phyloP scores from a whole-genome alignment of 2,888 invertebrate species.

The Ariolimax columbianus region DNA sequence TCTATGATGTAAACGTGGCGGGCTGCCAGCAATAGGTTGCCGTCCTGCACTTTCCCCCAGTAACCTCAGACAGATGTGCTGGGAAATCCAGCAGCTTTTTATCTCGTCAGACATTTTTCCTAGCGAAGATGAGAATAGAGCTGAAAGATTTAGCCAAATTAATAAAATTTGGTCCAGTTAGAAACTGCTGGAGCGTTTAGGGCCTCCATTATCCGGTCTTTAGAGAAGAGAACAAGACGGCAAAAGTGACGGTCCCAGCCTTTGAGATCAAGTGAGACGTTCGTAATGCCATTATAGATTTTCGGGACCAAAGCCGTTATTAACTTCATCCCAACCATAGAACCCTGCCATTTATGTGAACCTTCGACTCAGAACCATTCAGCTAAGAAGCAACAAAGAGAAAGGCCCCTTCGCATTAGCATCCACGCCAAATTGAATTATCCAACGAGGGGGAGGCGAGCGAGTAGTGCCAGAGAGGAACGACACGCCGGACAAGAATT shows the following conservation, averaged over 20 bases:
- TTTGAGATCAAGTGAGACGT: constrained; percentile 53
- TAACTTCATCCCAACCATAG: constrained; percentile 54
- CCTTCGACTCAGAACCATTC: constrained; percentile 4
- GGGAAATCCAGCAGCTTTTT: neutral
- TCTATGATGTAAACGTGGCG: neutral
- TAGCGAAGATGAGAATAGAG: constrained; percentile 20
- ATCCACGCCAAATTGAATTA: constrained; percentile 39
- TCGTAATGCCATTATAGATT: constrained; percentile 53
- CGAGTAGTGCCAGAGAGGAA: neutral
- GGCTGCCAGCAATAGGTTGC: too few species aligned
- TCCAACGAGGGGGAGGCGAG: neutral
- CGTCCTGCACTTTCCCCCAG: too few species aligned
- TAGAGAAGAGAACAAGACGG: constrained; percentile 24
- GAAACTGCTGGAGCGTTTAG: constrained; percentile 40
- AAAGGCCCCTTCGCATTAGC: neutral
- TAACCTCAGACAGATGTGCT: constrained; percentile 29
- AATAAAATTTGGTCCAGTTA: constrained; percentile 45
- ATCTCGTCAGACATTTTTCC: constrained; percentile 19
- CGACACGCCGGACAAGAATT: neutral
- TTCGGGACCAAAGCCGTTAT: constrained; percentile 42
- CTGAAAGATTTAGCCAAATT: constrained; percentile 45
- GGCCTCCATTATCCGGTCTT: constrained; percentile 37
- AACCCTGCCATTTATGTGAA: constrained; percentile 29
- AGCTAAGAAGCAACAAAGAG: constrained; percentile 23
- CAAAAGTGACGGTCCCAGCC: constrained; percentile 35